phyloP scores from a whole-genome alignment of 2,888 invertebrate genomes.

The Synanthedon vespiformis region DNA sequence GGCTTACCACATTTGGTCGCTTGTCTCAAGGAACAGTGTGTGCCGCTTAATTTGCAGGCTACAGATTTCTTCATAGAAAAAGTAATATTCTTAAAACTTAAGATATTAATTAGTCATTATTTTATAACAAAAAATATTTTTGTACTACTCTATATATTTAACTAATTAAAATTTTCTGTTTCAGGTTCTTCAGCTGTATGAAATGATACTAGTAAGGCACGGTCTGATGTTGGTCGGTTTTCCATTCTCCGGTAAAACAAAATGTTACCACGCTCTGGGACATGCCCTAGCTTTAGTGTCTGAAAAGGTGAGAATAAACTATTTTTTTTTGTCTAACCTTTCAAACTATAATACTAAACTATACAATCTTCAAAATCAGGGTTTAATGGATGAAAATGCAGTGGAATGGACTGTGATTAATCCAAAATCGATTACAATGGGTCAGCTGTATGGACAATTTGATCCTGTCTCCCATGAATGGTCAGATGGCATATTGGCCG shows the following conservation, averaged over 20 bases:
- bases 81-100: constrained; percentile 25
- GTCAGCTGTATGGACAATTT: constrained; percentile 94
- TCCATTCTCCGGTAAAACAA: constrained; percentile 94
- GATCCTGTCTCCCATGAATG: constrained; percentile 95
- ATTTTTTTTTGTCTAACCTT: not conserved
- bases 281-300: constrained; percentile 82
- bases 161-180: too few species aligned
- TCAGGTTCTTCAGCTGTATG: constrained; percentile 80
- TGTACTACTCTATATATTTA: too few species aligned
- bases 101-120: too few species aligned
- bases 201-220: constrained; percentile 95
- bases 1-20: constrained; percentile 75
- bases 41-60: constrained; percentile 82
- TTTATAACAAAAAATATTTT: not conserved
- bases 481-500: constrained; percentile 90
- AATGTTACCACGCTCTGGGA: constrained; percentile 84
- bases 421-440: constrained; percentile 96
- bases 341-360: not conserved
- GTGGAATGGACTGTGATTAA: constrained; percentile 88
- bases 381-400: constrained; percentile 79
- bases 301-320: constrained; percentile 68
- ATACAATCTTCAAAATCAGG: constrained; percentile 38
- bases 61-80: constrained; percentile 88
- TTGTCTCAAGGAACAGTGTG: constrained; percentile 72
- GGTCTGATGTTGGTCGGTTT: constrained; percentile 94